Conservation (phyloP, 2,113 vertebrate genomes). For the Merops nubicus region DNA sequence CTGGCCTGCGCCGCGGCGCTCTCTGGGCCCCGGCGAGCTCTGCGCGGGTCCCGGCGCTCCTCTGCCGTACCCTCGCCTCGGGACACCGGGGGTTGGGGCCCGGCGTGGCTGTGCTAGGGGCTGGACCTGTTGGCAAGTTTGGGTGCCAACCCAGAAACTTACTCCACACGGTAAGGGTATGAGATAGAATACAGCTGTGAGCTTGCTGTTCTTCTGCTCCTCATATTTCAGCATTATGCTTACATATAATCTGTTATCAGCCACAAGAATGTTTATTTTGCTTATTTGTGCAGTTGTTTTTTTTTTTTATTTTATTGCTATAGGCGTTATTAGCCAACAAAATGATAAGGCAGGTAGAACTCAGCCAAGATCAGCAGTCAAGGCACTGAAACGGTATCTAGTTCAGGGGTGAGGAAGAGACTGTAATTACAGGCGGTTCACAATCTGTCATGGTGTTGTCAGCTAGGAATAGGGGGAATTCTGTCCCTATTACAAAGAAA, state of each 20-base stretch:
- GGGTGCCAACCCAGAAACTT: too few species aligned
- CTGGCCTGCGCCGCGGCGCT: too few species aligned
- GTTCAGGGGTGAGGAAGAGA: background rate
- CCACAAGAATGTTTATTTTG: background rate
- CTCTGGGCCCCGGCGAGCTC: too few species aligned
- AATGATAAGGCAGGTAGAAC: background rate
- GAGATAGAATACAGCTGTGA: background rate
- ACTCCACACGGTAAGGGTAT: rapidly evolving
- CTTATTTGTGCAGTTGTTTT: background rate
- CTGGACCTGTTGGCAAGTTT: rapidly evolving
- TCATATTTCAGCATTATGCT: background rate
- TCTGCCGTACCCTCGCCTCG: background rate
- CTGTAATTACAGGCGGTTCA: background rate
- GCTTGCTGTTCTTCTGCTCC: background rate
- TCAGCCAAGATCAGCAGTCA: background rate
- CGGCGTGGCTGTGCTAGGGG: rapidly evolving
- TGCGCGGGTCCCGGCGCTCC: background rate
- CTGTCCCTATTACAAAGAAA: background rate
- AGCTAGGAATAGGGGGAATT: background rate
- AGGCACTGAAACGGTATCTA: rapidly evolving
- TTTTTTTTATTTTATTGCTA: background rate
- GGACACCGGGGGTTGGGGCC: rapidly evolving
- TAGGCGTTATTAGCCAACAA: background rate
- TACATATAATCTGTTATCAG: background rate
- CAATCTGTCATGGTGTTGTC: background rate